A percentile compares a stretch with the other conserved stretches of the same genome.
Evolutionary conservation across 1,140 invertebrate genomes (phyloP).

Genomic region (Dendroctonus valens): DNA sequence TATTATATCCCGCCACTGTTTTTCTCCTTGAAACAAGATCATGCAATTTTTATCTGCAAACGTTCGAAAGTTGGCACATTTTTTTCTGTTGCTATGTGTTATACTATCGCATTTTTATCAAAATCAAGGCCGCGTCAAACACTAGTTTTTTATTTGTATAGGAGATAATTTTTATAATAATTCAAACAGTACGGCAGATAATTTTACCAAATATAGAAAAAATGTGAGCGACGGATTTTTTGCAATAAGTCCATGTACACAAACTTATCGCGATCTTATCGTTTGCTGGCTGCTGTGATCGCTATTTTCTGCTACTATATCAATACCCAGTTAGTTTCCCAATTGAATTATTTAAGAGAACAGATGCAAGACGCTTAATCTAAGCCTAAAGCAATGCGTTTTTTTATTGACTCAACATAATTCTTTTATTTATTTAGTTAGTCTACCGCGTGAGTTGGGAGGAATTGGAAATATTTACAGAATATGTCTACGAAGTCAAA

Average conservation of each 20-base stretch:
- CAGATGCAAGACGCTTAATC: too few relatives aligned
- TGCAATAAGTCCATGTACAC: conserved; percentile 29
- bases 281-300: background rate
- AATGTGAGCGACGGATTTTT: conserved; percentile 21
- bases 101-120: conserved; percentile 32
- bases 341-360: too few relatives aligned
- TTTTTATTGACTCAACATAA: too few relatives aligned
- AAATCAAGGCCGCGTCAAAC: conserved; percentile 22
- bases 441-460: too few relatives aligned
- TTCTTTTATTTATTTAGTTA: too few relatives aligned
- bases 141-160: conserved; percentile 32
- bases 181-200: conserved; percentile 29
- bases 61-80: conserved; percentile 24
- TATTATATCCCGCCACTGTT: background rate
- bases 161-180: conserved; percentile 31
- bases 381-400: too few relatives aligned
- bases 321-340: too few relatives aligned
- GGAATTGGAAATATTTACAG: too few relatives aligned
- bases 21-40: conserved; percentile 28
- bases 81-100: conserved; percentile 29
- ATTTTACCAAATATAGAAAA: conserved; percentile 23
- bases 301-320: background rate
- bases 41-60: conserved; percentile 29
- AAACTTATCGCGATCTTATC: conserved; percentile 15
- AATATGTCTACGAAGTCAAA: too few relatives aligned